Conservation (phyloP, 2,113 vertebrate genomes). For the Plecturocebus donacophilus region DNA sequence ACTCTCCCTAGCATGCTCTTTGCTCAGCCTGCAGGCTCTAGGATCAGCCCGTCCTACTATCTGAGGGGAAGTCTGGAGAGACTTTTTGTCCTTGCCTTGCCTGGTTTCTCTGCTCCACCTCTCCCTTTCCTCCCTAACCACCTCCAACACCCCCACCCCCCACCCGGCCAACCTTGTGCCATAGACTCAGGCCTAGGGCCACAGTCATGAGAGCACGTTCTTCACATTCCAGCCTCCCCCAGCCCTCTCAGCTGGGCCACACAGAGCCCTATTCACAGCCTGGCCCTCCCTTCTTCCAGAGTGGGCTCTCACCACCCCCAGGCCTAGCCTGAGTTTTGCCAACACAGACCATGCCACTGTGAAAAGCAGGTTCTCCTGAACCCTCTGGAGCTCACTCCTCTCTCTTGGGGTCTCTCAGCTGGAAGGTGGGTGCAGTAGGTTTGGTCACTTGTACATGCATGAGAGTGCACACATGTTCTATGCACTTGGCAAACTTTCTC, state of each 20-base stretch:
- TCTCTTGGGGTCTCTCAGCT: not conserved
- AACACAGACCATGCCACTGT: not conserved
- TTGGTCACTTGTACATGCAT: not conserved
- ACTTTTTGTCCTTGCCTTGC: not conserved
- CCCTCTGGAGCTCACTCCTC: not conserved
- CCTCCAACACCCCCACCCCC: not conserved
- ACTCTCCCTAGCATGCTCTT: not conserved
- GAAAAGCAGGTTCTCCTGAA: not conserved
- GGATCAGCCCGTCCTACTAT: not conserved
- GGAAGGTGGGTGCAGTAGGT: not conserved
- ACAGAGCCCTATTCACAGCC: conserved; percentile 70
- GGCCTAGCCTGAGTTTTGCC: not conserved
- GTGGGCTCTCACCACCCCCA: conserved; percentile 26
- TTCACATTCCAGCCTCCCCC: conserved; percentile 74
- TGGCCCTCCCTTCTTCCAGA: conserved; percentile 29
- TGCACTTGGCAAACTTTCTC: not conserved
- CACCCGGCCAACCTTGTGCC: not conserved
- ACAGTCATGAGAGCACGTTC: conserved; percentile 70
- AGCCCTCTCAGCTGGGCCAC: conserved; percentile 47
- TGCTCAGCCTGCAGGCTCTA: not conserved
- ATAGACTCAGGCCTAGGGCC: conserved; percentile 45
- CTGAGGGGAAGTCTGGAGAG: not conserved
- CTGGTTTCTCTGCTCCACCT: not conserved
- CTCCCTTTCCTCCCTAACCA: too few species aligned
- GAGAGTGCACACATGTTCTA: not conserved